These are phyloP conservation scores for Triplophysa bombifrons DNA, from an alignment of 2,797 vertebrate genomes.

Conservation along the genomic window DNA sequence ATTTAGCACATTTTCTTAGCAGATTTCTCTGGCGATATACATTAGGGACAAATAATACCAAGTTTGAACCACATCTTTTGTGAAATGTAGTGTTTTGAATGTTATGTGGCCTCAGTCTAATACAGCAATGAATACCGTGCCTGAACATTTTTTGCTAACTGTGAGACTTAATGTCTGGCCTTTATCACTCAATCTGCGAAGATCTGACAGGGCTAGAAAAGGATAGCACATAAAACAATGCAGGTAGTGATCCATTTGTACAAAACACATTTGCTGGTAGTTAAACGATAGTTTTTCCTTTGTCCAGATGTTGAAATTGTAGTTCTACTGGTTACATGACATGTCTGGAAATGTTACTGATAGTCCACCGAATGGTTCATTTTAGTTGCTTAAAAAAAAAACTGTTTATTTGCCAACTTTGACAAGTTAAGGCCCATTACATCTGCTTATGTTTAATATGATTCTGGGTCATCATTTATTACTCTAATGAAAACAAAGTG, in stretches of 20 bases:
- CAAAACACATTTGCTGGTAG: neutral
- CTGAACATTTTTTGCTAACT: slow-evolving; percentile 13
- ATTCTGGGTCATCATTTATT: neutral
- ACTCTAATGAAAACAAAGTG: neutral
- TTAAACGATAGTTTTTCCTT: neutral
- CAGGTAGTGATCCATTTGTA: neutral
- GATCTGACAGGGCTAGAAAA: neutral
- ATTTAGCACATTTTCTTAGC: neutral
- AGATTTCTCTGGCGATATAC: neutral
- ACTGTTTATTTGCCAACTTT: slow-evolving; percentile 16
- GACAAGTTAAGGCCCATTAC: slow-evolving; percentile 28
- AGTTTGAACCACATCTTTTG: neutral
- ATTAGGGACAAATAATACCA: neutral
- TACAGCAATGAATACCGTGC: slow-evolving; percentile 23
- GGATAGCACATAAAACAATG: neutral
- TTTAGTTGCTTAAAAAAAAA: neutral
- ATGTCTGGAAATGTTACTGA: neutral
- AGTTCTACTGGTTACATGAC: neutral
- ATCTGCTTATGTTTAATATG: neutral
- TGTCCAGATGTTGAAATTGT: neutral
- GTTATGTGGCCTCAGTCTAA: slow-evolving; percentile 5
- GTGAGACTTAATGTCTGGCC: neutral
- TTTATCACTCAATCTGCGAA: slow-evolving; percentile 1
- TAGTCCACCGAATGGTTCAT: slow-evolving; percentile 3
- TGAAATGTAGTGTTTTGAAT: neutral